Base-by-base conservation (phyloP, 2,888 invertebrate genomes). In the Daptonema setosum region DNA sequence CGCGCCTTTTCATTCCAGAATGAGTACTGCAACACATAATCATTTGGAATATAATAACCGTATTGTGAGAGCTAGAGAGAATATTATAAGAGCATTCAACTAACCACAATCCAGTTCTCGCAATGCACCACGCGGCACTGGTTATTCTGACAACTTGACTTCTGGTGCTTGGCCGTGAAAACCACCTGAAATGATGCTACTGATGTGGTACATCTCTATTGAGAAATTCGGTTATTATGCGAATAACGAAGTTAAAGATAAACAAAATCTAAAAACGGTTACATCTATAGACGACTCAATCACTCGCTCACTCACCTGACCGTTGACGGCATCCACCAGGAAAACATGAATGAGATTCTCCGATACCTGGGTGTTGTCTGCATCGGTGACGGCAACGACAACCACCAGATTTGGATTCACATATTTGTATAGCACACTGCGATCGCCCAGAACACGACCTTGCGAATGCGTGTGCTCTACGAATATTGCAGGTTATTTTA, bases 371-470 rank as follows among this genome's bases (percentile, higher is more conserved):
- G n/a, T 45, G 45, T n/a, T 17, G 22, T 50, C 20, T 28, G 20
- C 11, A 22, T 47, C 50, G 26, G 52, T 26, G 43, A 55, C 24
- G 22, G 54, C 54, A 28, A 85, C 79, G 60, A 91, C 78, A 20
- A 86, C 85, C 60, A 91, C 81, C 62, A 97, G 77, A 76, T 97
- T 97, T 29, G 97, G 97, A 78, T 97, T 97, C 63, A 86, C 80
- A 73, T 99, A 95, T 74, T 97, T 99, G 77, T 97, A 97, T 43
- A 95, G 80, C 56, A 99, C 97, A 64, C 87, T 87, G 60, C 97
- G 80, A 76, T 97, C 95, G 41, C 84, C 83, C 62, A 95, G 76
- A 54, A 93, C 93, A 62, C 88, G 80, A 28, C 95, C 97, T 70
- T 90, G 87, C 0, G 91, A 90, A 73, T 93, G 91, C 22, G 87